Percentiles rank a stretch among this genome's conserved stretches.
Conservation (phyloP, 2,888 invertebrate genomes). For the Apodemia hepburni region DNA sequence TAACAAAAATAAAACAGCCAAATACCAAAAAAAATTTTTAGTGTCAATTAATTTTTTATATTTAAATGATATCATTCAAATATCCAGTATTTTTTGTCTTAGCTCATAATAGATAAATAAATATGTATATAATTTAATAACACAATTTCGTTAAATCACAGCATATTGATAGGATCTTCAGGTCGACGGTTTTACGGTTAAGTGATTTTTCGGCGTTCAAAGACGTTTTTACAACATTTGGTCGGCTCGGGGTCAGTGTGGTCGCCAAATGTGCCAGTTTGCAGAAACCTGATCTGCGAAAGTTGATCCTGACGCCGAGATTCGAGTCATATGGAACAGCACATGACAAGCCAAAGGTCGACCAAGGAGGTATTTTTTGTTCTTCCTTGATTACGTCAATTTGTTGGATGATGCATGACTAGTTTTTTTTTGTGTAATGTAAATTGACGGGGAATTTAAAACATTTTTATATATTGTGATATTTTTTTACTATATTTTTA, state of each 20-base stretch:
- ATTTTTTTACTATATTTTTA: too few species aligned
- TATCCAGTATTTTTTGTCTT: too few species aligned
- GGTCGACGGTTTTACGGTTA: conserved; percentile 45
- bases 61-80: too few species aligned
- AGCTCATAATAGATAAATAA: too few species aligned
- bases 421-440: neutral
- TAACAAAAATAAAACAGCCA: too few species aligned
- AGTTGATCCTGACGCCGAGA: conserved; percentile 55
- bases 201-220: conserved; percentile 47
- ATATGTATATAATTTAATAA: too few species aligned
- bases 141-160: conserved; percentile 35
- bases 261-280: conserved; percentile 63
- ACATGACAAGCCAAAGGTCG: conserved; percentile 68
- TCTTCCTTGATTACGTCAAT: conserved; percentile 48
- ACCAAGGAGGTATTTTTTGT: conserved; percentile 62
- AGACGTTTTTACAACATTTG: conserved; percentile 62
- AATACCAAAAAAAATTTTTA: too few species aligned
- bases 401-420: conserved; percentile 2
- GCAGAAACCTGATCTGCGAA: conserved; percentile 57
- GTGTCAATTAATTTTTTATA: too few species aligned
- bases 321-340: conserved; percentile 58
- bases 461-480: too few species aligned
- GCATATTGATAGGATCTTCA: conserved; percentile 33
- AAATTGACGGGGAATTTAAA: too few species aligned
- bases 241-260: conserved; percentile 51